Evolutionary conservation across 2,113 vertebrate genomes (phyloP).

Genomic region (Gymnarchus niloticus): DNA sequence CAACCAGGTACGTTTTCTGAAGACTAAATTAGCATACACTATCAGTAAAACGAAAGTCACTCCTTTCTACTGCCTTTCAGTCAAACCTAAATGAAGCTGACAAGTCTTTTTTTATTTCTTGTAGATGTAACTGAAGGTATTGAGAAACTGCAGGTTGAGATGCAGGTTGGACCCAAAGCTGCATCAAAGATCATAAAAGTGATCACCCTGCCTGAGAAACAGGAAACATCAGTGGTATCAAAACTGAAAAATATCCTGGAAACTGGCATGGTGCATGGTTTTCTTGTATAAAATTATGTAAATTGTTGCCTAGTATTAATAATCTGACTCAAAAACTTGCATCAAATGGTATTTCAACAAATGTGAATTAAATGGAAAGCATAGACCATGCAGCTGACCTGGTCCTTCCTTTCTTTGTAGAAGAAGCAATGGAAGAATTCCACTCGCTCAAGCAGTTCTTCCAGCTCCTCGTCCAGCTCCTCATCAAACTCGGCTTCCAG

Average conservation of each 20-base stretch:
- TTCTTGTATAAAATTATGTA: neutral
- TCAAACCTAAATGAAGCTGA: neutral
- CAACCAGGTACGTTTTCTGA: conserved; percentile 55
- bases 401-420: neutral
- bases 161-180: conserved; percentile 63
- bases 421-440: conserved; percentile 20
- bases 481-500: conserved; percentile 31
- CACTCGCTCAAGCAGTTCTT: conserved; percentile 25
- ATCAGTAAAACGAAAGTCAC: neutral
- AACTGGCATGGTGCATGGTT: conserved; percentile 26
- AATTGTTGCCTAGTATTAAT: too few relatives aligned
- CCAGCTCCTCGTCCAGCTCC: conserved; percentile 30
- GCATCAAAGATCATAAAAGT: conserved; percentile 60
- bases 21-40: neutral
- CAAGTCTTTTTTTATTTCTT: conserved; percentile 13
- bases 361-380: neutral
- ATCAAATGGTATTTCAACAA: neutral
- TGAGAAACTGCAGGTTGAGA: conserved; percentile 67
- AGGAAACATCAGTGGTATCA: conserved; percentile 45
- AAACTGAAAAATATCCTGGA: conserved; percentile 65
- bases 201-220: conserved; percentile 40
- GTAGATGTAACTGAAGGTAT: conserved; percentile 53
- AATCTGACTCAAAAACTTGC: neutral
- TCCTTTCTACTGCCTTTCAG: neutral
- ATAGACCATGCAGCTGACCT: neutral